Evolutionary conservation across 2,113 vertebrate genomes (phyloP).

Genomic region (Pogonocichla stellata): DNA sequence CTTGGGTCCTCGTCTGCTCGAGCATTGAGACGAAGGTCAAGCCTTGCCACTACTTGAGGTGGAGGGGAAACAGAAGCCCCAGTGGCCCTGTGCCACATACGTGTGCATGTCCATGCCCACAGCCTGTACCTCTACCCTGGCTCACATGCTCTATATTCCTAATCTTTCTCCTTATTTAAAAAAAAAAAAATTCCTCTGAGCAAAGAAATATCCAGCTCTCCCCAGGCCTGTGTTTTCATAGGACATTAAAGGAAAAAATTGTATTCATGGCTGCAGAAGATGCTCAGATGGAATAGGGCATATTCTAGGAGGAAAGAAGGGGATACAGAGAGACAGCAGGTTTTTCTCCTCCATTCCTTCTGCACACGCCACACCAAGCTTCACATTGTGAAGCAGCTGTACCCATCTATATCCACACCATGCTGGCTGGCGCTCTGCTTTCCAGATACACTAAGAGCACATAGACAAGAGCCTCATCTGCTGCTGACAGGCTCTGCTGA

Average conservation of each 20-base stretch:
- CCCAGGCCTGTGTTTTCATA: neutral
- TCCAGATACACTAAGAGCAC: neutral
- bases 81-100: accelerated
- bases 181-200: neutral
- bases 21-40: neutral
- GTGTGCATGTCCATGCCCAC: neutral
- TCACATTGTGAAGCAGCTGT: neutral
- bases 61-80: neutral
- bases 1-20: neutral
- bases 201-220: neutral
- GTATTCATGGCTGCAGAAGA: neutral
- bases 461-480: neutral
- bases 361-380: neutral
- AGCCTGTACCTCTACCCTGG: too few species aligned
- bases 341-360: neutral
- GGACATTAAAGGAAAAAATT: neutral
- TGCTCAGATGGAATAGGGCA: neutral
- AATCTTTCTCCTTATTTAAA: neutral
- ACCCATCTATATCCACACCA: neutral
- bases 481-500: neutral
- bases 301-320: neutral
- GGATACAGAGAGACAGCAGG: neutral
- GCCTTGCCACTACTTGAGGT: neutral
- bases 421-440: neutral
- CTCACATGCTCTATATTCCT: neutral